Evolutionary conservation across 1,140 invertebrate species (phyloP).

Genomic region (Pogonus chalceus): DNA sequence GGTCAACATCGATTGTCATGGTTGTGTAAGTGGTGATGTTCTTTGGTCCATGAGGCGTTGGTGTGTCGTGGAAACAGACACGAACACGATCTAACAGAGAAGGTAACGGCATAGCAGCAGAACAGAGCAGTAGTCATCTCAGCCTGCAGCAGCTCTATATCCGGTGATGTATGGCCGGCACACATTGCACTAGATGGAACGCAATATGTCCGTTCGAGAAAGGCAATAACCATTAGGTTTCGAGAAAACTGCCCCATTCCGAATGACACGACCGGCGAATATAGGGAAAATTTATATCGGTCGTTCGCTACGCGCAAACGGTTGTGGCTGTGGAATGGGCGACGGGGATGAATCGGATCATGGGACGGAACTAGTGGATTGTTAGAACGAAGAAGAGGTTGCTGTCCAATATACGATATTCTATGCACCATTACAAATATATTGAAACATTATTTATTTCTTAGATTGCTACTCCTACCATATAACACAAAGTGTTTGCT

Average conservation of each 20-base stretch:
- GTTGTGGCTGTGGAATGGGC: background rate
- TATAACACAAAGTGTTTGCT: too few species aligned
- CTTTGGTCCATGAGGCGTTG: too few species aligned
- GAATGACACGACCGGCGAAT: conserved; percentile 48
- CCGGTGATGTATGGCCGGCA: conserved; percentile 44
- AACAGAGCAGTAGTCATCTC: conserved; percentile 19
- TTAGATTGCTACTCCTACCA: too few species aligned
- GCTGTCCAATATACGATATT: background rate
- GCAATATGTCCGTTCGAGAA: conserved; percentile 50
- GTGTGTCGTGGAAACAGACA: too few species aligned
- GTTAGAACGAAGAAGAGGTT: too few species aligned
- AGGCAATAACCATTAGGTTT: conserved; percentile 53
- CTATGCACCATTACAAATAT: background rate
- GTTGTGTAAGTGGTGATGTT: too few species aligned
- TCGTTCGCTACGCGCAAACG: background rate
- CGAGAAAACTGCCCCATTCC: conserved; percentile 50
- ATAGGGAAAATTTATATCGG: conserved; percentile 46
- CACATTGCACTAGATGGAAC: conserved; percentile 51
- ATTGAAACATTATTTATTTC: too few species aligned
- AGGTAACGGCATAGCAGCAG: conserved; percentile 20
- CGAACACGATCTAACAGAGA: too few species aligned
- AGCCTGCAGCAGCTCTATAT: conserved; percentile 25
- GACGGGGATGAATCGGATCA: background rate
- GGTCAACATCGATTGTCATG: too few species aligned
- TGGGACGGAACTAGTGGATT: background rate